Conservation (phyloP, 2,113 vertebrate species). For the Cyanocitta stelleri region DNA sequence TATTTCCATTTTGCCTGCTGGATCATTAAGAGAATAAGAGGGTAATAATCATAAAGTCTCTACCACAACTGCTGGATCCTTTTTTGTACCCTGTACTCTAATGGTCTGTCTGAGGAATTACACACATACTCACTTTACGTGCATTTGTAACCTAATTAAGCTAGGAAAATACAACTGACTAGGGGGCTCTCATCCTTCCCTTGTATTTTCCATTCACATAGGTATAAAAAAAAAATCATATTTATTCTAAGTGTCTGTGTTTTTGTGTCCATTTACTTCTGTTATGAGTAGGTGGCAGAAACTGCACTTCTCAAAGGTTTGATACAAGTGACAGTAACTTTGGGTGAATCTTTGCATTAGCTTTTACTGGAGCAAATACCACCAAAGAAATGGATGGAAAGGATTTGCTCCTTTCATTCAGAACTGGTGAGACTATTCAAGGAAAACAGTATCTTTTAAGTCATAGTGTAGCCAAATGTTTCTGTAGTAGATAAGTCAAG, state of each 20-base stretch:
- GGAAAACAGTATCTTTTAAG: neutral
- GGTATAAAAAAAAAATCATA: neutral
- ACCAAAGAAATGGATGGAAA: neutral
- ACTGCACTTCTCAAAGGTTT: neutral
- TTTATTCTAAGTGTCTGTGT: neutral
- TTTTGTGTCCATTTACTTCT: neutral
- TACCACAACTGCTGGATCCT: neutral
- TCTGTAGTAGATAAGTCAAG: neutral
- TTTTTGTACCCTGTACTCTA: neutral
- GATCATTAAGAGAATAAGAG: neutral
- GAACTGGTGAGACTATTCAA: neutral
- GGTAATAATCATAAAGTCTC: neutral
- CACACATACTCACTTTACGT: neutral
- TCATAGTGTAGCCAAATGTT: neutral
- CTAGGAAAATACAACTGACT: neutral
- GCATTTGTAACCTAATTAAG: neutral
- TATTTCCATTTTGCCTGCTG: neutral
- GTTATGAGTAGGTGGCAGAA: neutral
- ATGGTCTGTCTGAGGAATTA: neutral
- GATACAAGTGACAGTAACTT: neutral
- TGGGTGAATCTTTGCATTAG: neutral
- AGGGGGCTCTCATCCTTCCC: neutral
- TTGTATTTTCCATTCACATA: neutral
- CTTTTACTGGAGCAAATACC: neutral
- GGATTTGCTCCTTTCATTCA: neutral